phyloP scores from a whole-genome alignment of 1,140 invertebrate species.

The Popillia japonica region DNA sequence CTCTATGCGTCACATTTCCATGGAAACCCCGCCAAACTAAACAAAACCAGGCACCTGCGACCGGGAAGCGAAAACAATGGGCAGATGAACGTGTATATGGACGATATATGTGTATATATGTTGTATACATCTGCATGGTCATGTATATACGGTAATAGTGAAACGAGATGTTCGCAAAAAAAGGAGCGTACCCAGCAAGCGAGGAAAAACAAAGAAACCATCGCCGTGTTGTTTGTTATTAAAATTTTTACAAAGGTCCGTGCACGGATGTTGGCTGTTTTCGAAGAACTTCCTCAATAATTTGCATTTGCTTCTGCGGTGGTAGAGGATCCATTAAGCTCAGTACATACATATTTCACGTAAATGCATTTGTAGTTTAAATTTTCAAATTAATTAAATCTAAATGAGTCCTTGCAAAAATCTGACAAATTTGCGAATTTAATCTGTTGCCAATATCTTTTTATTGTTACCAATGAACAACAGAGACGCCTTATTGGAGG shows the following conservation, averaged over 20 bases:
- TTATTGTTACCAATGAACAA: no score
- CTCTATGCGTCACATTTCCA: conserved; percentile 28
- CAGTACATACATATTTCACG: no score
- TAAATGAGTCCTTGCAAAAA: no score
- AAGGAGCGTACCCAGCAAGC: conserved; percentile 8
- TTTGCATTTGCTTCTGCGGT: background rate
- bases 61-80: conserved; percentile 32
- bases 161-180: background rate
- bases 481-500: no score
- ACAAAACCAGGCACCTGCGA: conserved; percentile 24
- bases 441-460: no score
- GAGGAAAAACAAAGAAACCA: conserved; percentile 25
- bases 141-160: background rate
- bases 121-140: no score
- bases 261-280: background rate
- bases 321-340: background rate
- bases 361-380: no score
- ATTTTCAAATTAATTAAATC: no score
- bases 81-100: conserved; percentile 25
- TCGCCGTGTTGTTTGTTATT: background rate
- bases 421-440: no score
- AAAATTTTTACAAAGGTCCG: conserved; percentile 13
- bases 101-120: background rate
- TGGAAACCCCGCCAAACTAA: conserved; percentile 25
- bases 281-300: conserved; percentile 24